These are phyloP conservation scores for Clanis bilineata DNA, from an alignment of 2,888 invertebrate genomes.

Conservation along the genomic window DNA sequence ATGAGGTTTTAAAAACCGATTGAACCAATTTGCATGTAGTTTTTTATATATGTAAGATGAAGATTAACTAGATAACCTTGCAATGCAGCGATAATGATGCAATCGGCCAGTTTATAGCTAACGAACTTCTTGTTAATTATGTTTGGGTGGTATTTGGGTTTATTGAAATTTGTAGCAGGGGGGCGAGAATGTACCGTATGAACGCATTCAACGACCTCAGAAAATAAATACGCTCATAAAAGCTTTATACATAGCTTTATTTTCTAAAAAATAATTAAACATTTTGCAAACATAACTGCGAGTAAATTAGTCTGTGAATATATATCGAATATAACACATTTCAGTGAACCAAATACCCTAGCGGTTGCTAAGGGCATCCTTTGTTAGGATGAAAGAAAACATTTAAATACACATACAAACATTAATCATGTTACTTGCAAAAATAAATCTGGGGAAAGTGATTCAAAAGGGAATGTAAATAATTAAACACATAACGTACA, in stretches of 20 bases:
- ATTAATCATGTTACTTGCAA: background rate
- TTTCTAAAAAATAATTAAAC: conserved; percentile 42
- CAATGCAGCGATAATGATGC: too few species aligned
- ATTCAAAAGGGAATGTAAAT: conserved; percentile 5
- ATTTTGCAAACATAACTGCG: conserved; percentile 43
- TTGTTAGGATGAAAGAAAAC: background rate
- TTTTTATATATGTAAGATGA: too few species aligned
- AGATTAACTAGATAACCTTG: too few species aligned
- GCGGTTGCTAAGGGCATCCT: background rate
- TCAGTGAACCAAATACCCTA: background rate
- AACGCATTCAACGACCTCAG: too few species aligned
- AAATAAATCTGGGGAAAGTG: background rate
- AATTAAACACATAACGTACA: background rate
- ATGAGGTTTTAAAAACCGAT: too few species aligned
- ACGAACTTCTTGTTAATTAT: too few species aligned
- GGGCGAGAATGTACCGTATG: too few species aligned
- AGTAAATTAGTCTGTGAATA: conserved; percentile 22
- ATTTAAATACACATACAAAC: background rate
- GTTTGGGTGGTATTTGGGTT: too few species aligned
- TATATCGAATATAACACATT: conserved; percentile 6
- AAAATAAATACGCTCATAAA: background rate
- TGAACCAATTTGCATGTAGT: too few species aligned
- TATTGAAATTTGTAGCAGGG: too few species aligned
- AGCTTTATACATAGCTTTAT: conserved; percentile 43
- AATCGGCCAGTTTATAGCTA: too few species aligned